Evolutionary conservation across 2,888 invertebrate species (phyloP).

Genomic region (Heliothis peltigera): DNA sequence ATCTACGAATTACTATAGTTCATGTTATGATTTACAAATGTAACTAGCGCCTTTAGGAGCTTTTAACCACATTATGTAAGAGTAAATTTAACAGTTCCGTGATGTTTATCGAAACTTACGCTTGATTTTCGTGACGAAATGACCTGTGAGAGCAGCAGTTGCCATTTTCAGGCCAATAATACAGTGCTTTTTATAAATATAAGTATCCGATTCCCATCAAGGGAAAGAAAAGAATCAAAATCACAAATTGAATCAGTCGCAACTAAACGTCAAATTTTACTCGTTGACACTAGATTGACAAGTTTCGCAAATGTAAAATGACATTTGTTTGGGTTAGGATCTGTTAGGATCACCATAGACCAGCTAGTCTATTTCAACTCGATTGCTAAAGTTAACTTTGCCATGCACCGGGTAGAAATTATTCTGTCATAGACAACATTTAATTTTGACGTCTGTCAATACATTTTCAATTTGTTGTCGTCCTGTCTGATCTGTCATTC

Average conservation of each 20-base stretch:
- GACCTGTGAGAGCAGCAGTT: constrained; percentile 80
- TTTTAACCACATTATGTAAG: constrained; percentile 79
- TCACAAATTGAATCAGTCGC: constrained; percentile 4
- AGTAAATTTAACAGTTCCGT: constrained; percentile 49
- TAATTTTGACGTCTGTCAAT: no score
- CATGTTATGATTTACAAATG: constrained; percentile 22
- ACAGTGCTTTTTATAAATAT: constrained; percentile 37
- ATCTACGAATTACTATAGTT: constrained; percentile 11
- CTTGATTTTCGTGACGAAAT: constrained; percentile 78
- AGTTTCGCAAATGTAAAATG: no score
- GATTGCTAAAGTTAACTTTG: no score
- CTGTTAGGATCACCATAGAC: no score
- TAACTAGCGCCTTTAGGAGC: constrained; percentile 19
- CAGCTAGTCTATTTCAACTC: no score
- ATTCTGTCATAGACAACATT: no score
- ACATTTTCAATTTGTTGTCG: no score
- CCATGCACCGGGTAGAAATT: no score
- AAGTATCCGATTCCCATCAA: constrained; percentile 51
- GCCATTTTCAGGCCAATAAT: constrained; percentile 81
- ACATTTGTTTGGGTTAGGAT: no score
- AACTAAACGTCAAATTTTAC: constrained; percentile 35
- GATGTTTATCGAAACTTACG: constrained; percentile 72
- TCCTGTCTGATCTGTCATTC: no score
- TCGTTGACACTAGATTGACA: not conserved
- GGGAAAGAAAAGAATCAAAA: constrained; percentile 26